Evolutionary conservation across 30 jellyfish, hydroid and myxozoan species (phyloP), one percentile per base, ranked within the genome.

Genomic region (Cassiopea andromeda): DNA sequence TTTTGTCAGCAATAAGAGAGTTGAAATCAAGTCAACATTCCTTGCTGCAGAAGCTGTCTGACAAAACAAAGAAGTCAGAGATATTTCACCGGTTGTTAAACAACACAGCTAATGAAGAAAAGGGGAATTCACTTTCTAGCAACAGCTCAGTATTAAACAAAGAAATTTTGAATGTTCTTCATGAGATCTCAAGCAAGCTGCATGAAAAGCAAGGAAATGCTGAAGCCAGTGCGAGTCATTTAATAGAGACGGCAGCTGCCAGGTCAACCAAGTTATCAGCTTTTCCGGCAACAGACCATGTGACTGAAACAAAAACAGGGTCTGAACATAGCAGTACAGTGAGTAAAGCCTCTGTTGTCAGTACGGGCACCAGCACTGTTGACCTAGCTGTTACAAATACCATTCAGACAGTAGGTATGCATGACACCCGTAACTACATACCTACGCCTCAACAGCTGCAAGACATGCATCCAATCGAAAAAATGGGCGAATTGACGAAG

Each of bases 21-120:
- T 48, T 87, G 73, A 87, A 77, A n/a, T 14, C 60, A n/a, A 66
- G 49, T 46, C 89, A 87, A 48, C 69, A 60, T 27, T 38, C 83
- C 13, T 48, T 64, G 38, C 38, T 64, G 45, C 78, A 19, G 46
- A 77, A 38, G 17, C 70, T 76, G 38, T 87, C 94, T 14, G n/a
- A 60, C 44, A 17, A 84, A 15, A 76, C 80, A 2, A 87, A 87
- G 47, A 46, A 87, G 80, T 87, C 94, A 43, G 94, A 87, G 64
- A 67, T 87, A 10, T 73, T 44, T 60, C 43, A 66, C 17, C 46
- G 90, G 60, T 44, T 67, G 0, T 38, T 82, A 13, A 46, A 85
- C 60, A 54, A 74, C 47, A 85, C 60, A 6, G 17, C 87, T 71
- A 71, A 68, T 19, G 61, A 75, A 8, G 61, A 58, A 54, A 13